A percentile compares a stretch with the other conserved stretches of the same genome.
Conservation (phyloP, 1,140 invertebrate species). For the Drosophila gunungcola region DNA sequence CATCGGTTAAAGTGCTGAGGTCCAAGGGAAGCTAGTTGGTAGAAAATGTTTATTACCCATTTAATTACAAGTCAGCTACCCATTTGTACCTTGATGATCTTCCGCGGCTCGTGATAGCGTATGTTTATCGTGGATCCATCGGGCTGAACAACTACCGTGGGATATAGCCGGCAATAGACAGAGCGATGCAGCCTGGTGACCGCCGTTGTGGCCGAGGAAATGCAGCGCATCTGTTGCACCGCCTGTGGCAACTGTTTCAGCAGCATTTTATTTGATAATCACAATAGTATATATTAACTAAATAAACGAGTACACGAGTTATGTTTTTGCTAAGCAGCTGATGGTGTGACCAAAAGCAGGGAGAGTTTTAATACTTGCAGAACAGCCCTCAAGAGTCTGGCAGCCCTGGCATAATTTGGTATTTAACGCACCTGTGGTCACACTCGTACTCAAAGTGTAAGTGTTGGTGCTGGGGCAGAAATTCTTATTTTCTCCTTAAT, state of each 20-base stretch:
- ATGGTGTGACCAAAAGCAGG: not conserved
- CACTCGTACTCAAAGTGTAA: conserved; percentile 51
- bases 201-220: conserved; percentile 86
- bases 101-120: conserved; percentile 92
- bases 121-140: conserved; percentile 94
- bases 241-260: conserved; percentile 40
- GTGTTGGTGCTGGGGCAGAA: conserved; percentile 23
- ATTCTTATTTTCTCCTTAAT: conserved; percentile 14
- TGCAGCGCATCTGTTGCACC: conserved; percentile 56
- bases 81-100: conserved; percentile 91
- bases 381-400: not conserved
- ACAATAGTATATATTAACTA: not conserved
- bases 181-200: conserved; percentile 90
- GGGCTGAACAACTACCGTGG: conserved; percentile 90
- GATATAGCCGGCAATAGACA: conserved; percentile 90
- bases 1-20: conserved; percentile 88
- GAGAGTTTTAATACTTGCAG: not conserved
- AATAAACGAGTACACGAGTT: conserved; percentile 2
- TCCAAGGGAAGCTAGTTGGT: conserved; percentile 90
- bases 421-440: not conserved
- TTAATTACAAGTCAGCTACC: not conserved
- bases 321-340: conserved; percentile 24
- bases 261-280: conserved; percentile 47
- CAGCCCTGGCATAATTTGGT: not conserved
- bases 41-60: conserved; percentile 61